A percentile compares a stretch with the other conserved stretches of the same genome.
These are phyloP conservation scores for Oenanthe melanoleuca DNA, from an alignment of 2,113 vertebrate species.

Conservation along the genomic window DNA sequence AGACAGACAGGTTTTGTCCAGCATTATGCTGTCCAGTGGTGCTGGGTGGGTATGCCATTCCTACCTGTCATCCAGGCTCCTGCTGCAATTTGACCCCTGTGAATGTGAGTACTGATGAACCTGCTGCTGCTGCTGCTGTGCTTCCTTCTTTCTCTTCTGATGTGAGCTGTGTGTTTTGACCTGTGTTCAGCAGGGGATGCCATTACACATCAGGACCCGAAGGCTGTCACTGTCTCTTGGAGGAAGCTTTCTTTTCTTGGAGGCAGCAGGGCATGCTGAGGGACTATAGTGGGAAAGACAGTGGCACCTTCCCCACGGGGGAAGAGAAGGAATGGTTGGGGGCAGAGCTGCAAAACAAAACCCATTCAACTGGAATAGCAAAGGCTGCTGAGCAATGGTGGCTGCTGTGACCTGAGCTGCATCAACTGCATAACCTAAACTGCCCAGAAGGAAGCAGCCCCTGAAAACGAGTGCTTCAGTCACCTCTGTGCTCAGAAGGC, in stretches of 20 bases:
- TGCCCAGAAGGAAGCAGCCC: not conserved
- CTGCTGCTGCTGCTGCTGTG: not conserved
- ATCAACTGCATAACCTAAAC: not conserved
- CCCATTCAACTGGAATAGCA: not conserved
- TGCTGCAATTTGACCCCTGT: not conserved
- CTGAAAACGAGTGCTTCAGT: not conserved
- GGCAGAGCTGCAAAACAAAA: not conserved
- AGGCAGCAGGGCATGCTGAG: not conserved
- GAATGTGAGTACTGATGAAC: not conserved
- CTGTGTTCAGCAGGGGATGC: not conserved
- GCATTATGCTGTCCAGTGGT: not conserved
- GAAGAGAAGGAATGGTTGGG: not conserved
- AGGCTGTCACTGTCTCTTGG: not conserved
- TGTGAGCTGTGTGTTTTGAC: not conserved
- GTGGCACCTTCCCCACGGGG: accelerated
- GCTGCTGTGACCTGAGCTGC: not conserved
- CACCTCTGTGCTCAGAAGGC: not conserved
- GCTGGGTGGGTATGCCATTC: not conserved
- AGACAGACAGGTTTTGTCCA: not conserved
- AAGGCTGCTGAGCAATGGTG: not conserved
- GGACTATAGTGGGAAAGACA: not conserved
- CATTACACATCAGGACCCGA: not conserved
- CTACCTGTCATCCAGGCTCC: not conserved
- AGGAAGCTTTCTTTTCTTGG: not conserved
- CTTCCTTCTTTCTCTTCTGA: not conserved